Evolutionary conservation across 2,113 vertebrate genomes (phyloP), one percentile per base, ranked within the genome.

Genomic region (Notothenia rossii): DNA sequence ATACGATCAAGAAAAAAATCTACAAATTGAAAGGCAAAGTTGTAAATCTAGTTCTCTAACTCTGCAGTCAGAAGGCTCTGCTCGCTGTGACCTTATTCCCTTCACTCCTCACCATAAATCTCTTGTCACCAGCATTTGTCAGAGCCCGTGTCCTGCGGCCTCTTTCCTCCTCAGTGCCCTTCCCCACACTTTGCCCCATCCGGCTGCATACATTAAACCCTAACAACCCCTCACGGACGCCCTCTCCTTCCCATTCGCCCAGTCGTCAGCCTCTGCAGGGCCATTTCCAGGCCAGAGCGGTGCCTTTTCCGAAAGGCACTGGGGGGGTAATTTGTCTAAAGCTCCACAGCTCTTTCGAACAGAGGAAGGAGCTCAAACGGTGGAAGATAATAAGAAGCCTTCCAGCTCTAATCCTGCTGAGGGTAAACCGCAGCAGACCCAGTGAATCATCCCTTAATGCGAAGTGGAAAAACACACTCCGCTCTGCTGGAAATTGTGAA

Each of bases 361-460:
- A 83, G 86, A 70, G 55, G 62, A 81, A 29, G 9, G 84, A 72
- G 82, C 77, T 86, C 65, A 79, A 84, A 89, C 73, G 9, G 74
- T 29, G 29, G 80, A 65, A 65, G 84, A 88, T 92, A 88, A 91
- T 86, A 89, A 88, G 84, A 79, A 79, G 78, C 61, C 86, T 86
- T 79, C 81, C 80, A 65, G 72, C 86, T 91, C 80, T 92, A 83
- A 92, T 91, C 85, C 88, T 86, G 80, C 83, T 33, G 76, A 81
- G 75, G 84, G 64, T 78, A 76, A 86, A 86, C 70, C 84, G 63
- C 71, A 48, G 75, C 56, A 70, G 73, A 88, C 79, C 71, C 88
- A 78, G 50, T 85, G 83, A 91, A 88, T 91, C 88, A 89, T 88
- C 83, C 85, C 65, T 36, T 76, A 91, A 87, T 76, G 84, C 72